Percentiles rank a stretch among this genome's conserved stretches.
Evolutionary conservation across 2,113 vertebrate species (phyloP).

Genomic region (Cyprinus carpio): DNA sequence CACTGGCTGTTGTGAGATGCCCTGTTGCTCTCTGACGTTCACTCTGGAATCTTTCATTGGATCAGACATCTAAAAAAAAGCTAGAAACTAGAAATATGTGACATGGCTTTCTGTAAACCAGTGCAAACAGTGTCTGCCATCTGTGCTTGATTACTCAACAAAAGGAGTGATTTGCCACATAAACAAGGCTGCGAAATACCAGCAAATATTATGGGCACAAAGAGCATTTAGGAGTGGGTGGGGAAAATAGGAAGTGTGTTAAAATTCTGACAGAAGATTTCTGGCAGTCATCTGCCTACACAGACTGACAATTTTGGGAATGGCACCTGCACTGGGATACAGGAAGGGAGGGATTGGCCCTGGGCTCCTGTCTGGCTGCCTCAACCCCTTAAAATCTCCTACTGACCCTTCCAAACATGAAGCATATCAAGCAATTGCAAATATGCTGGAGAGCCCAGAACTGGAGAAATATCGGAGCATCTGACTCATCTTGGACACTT

Average conservation of each 20-base stretch:
- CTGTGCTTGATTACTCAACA: slow-evolving; percentile 23
- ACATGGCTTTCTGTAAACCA: slow-evolving; percentile 10
- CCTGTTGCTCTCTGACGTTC: not conserved
- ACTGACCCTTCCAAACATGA: not conserved
- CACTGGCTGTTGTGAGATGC: not conserved
- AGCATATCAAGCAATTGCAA: not conserved
- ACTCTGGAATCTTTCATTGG: not conserved
- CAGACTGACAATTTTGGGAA: not conserved
- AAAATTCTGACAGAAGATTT: not conserved
- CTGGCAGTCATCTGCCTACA: slow-evolving; percentile 4
- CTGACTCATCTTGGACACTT: not conserved
- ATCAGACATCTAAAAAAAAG: not conserved
- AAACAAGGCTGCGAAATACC: not conserved
- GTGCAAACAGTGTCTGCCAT: not conserved
- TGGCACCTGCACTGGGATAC: not conserved
- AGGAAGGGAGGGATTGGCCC: not conserved
- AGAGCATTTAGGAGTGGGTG: slow-evolving; percentile 20
- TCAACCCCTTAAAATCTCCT: not conserved
- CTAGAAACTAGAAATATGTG: not conserved
- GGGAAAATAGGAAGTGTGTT: not conserved
- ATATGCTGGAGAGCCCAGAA: not conserved
- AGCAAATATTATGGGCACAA: not conserved
- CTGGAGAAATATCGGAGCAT: slow-evolving; percentile 10
- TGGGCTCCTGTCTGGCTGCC: not conserved
- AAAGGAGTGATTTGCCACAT: slow-evolving; percentile 23